Conservation (phyloP, 2,888 invertebrate genomes). For the Dilophus febrilis region DNA sequence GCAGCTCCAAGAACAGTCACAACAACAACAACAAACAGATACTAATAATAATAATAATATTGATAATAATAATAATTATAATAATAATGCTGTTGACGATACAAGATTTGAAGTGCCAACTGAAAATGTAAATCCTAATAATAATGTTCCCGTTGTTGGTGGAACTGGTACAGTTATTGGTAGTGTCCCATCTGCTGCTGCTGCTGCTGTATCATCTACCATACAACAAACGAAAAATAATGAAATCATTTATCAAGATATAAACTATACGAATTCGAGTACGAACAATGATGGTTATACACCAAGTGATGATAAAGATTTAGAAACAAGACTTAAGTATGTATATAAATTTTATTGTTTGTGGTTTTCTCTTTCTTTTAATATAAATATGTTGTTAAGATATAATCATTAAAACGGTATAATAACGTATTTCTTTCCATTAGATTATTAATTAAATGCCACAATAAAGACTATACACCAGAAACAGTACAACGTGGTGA, state of each 20-base stretch:
- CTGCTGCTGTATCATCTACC: neutral
- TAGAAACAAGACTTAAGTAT: constrained; percentile 26
- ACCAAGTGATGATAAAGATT: constrained; percentile 27
- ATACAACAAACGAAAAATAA: neutral
- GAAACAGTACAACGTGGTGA: constrained; percentile 56
- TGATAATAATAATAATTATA: neutral
- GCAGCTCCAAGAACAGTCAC: constrained; percentile 9
- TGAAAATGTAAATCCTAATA: constrained; percentile 4
- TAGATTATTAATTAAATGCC: constrained; percentile 39
- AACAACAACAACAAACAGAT: constrained; percentile 6
- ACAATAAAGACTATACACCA: constrained; percentile 41
- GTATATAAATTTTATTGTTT: constrained; percentile 3
- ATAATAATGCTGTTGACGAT: constrained; percentile 9
- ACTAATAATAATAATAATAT: neutral
- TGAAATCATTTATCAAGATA: constrained; percentile 5
- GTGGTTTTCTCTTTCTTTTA: neutral
- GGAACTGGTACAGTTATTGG: neutral
- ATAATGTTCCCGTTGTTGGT: neutral
- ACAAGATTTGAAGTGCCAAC: constrained; percentile 15
- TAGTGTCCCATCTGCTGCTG: neutral
- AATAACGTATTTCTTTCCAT: constrained; percentile 16
- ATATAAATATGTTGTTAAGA: neutral
- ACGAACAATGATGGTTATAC: constrained; percentile 20
- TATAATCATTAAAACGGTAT: no score
- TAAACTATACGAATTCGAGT: constrained; percentile 19